Conservation (phyloP, 2,113 vertebrate species). For the Heliornis fulica region DNA sequence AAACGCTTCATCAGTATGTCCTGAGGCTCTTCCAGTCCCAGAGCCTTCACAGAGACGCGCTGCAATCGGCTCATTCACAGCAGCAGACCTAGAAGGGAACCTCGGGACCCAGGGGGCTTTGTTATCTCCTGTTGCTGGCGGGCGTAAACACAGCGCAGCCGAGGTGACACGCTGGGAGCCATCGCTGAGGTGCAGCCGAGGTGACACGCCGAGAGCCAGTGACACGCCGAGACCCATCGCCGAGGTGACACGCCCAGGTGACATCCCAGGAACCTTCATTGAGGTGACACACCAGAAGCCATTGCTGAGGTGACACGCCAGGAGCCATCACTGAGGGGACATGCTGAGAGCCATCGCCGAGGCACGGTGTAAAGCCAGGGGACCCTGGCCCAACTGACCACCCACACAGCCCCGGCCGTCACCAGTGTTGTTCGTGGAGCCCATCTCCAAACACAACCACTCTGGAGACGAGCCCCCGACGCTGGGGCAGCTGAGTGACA, state of each 20-base stretch:
- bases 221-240: too few species aligned
- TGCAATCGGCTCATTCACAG: not conserved
- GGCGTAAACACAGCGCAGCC: not conserved
- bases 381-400: not conserved
- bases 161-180: too few species aligned
- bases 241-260: too few species aligned
- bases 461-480: not conserved
- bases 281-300: too few species aligned
- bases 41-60: accelerated
- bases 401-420: accelerated
- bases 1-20: not conserved
- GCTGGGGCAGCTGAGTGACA: too few species aligned
- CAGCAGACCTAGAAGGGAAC: not conserved
- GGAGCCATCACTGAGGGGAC: too few species aligned
- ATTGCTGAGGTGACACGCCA: too few species aligned
- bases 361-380: too few species aligned
- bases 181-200: too few species aligned
- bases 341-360: too few species aligned
- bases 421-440: accelerated
- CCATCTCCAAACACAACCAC: accelerated
- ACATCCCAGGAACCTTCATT: too few species aligned
- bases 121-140: not conserved
- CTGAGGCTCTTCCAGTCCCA: accelerated
- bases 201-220: too few species aligned
- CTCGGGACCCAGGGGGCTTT: not conserved